Percentiles rank a stretch among this genome's conserved stretches.
Conservation (phyloP, 2,888 invertebrate species). For the Cepaea hortensis region DNA sequence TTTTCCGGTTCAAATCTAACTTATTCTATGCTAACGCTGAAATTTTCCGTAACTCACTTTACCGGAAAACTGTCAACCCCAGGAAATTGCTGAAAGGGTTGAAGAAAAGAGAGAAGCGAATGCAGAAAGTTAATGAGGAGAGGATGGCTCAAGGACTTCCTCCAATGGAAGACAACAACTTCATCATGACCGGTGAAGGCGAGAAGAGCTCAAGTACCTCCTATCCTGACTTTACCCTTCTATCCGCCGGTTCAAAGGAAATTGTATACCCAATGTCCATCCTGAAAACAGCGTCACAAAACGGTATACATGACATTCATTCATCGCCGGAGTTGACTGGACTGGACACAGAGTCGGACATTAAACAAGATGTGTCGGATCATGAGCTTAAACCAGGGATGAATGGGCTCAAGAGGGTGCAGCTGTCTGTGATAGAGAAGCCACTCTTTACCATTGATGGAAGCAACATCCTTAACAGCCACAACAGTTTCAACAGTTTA, state of each 20-base stretch:
- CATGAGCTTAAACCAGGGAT: background rate
- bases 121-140: conserved; percentile 28
- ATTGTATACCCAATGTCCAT: background rate
- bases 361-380: background rate
- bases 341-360: background rate
- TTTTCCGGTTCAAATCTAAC: conserved; percentile 72
- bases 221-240: background rate
- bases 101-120: conserved; percentile 61
- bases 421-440: conserved; percentile 55
- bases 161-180: conserved; percentile 23
- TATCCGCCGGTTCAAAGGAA: background rate
- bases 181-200: background rate
- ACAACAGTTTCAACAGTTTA: background rate
- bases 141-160: conserved; percentile 43
- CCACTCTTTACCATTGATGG: conserved; percentile 54
- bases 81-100: conserved; percentile 66
- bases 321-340: background rate
- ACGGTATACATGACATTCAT: background rate
- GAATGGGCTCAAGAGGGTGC: conserved; percentile 10
- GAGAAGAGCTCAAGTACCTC: conserved; percentile 6
- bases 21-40: conserved; percentile 74
- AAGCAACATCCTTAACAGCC: background rate
- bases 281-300: background rate
- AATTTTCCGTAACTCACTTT: conserved; percentile 70
- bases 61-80: conserved; percentile 68